Percentiles rank a stretch among this genome's conserved stretches.
Evolutionary conservation across 2,888 invertebrate genomes (phyloP).

Genomic region (Aradus depressus): DNA sequence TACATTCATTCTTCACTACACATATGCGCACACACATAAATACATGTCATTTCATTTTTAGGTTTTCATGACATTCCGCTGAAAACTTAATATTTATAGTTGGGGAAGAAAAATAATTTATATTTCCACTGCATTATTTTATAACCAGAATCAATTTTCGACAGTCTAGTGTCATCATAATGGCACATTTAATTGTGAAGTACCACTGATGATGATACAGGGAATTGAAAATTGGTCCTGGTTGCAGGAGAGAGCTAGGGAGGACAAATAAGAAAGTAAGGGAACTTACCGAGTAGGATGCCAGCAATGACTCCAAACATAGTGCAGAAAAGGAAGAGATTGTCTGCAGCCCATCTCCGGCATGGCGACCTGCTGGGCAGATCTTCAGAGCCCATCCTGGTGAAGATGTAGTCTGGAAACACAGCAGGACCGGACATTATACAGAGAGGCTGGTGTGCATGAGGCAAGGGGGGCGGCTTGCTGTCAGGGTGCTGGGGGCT

Average conservation of each 20-base stretch:
- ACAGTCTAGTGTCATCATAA: too few species aligned
- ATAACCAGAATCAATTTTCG: too few species aligned
- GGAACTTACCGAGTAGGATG: slow-evolving; percentile 53
- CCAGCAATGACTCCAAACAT: slow-evolving; percentile 68
- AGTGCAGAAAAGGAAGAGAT: slow-evolving; percentile 67
- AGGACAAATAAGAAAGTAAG: neutral
- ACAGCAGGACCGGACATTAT: slow-evolving; percentile 22
- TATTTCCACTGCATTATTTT: neutral
- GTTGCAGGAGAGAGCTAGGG: neutral
- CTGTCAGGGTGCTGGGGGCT: too few species aligned
- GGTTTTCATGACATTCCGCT: too few species aligned
- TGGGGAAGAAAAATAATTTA: neutral
- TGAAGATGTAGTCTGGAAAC: slow-evolving; percentile 69
- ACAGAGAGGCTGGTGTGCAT: too few species aligned
- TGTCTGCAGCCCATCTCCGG: slow-evolving; percentile 52
- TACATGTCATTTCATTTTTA: too few species aligned
- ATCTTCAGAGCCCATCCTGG: slow-evolving; percentile 57
- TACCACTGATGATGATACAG: too few species aligned
- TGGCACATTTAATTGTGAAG: too few species aligned
- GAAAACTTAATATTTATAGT: too few species aligned
- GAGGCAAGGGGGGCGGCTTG: too few species aligned
- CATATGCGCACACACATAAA: too few species aligned
- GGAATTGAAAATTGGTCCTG: neutral
- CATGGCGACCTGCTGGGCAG: slow-evolving; percentile 31
- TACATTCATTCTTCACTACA: too few species aligned